Base-by-base conservation (phyloP, 2,113 vertebrate genomes). In the Ciconia boyciana region DNA sequence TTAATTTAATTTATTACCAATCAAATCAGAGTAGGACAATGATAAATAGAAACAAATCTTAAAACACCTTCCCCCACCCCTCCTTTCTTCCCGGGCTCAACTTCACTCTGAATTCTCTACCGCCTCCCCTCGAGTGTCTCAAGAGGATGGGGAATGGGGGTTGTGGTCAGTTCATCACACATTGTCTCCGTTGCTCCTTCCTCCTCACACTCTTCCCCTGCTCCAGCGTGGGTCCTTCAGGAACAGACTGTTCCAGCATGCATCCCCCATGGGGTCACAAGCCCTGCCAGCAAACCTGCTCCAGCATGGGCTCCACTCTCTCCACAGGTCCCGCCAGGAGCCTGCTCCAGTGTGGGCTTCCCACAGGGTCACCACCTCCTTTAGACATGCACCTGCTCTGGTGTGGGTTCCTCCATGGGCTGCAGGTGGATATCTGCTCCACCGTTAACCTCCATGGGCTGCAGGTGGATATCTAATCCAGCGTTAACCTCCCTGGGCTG, bases 331-430 rank as follows among this genome's bases (percentile, higher is more conserved):
- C 43, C 57, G 22, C 10, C 22, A 34, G 28, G 34, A 52, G 11
- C 18, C 28, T 76, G 34, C 22, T 49, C 8, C 36, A 44, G 44
- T 0, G 0, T 3, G 2, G 44, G 20, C 21, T 51, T 36, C 36
- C 6, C 25, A 51, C 0, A 2, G 20, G 46, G 19, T n/a, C 54
- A 52, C 16, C 61, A 36, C 16, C 26, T 60, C 18, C 62, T 77
- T 60, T 3, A 15, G 3, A 31, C 62, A 60, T 52, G 8, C 11
- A 51, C 14, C 7, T 60, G 44, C 9, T 58, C 61, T 1, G 1
- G 11, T 0, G 0, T 43, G 29, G 28, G 16, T 13, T 75, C 9
- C 34, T 75, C 16, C 36, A 16, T 0, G 3, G 60, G 58, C 28
- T 55, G 17, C 21, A 34, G 41, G 8, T 39, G 34, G 6, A 21